A percentile compares a stretch with the other conserved stretches of the same genome.
Evolutionary conservation across 2,888 invertebrate genomes (phyloP).

Genomic region (Gari tellinella): DNA sequence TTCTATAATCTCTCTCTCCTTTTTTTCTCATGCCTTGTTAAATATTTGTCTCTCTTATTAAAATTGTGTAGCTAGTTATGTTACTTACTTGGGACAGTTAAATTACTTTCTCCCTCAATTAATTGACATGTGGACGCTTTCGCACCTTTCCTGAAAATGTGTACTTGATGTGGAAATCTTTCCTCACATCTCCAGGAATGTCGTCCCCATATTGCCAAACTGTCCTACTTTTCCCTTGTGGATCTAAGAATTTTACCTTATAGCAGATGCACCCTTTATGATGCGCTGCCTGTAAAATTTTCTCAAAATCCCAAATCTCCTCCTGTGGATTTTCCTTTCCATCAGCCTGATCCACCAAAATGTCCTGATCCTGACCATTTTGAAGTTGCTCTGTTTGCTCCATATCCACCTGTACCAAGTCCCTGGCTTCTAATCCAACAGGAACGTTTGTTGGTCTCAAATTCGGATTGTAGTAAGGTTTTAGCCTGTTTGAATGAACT

Average conservation of each 20-base stretch:
- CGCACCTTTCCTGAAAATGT: background rate
- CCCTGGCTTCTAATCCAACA: too few species aligned
- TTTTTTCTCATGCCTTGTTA: too few species aligned
- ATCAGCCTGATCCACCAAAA: background rate
- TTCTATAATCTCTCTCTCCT: too few species aligned
- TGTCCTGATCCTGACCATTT: too few species aligned
- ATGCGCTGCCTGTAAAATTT: conserved; percentile 9
- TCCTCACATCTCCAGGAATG: background rate
- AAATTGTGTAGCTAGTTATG: too few species aligned
- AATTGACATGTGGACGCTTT: too few species aligned
- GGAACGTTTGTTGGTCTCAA: conserved; percentile 44
- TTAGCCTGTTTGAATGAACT: conserved; percentile 37
- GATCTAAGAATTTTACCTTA: conserved; percentile 1
- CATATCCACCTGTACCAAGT: too few species aligned
- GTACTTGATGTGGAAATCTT: conserved; percentile 9
- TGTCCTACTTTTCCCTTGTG: background rate
- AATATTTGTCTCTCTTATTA: too few species aligned
- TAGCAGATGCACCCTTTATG: conserved; percentile 7
- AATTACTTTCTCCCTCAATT: too few species aligned
- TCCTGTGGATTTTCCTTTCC: background rate
- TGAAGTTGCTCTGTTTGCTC: too few species aligned
- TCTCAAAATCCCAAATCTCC: conserved; percentile 8
- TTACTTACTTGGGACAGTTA: too few species aligned
- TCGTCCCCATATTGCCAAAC: too few species aligned
- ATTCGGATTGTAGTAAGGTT: conserved; percentile 37